Evolutionary conservation across 2,113 vertebrate species (phyloP), one percentile per base, ranked within the genome.

Genomic region (Xyrauchen texanus): DNA sequence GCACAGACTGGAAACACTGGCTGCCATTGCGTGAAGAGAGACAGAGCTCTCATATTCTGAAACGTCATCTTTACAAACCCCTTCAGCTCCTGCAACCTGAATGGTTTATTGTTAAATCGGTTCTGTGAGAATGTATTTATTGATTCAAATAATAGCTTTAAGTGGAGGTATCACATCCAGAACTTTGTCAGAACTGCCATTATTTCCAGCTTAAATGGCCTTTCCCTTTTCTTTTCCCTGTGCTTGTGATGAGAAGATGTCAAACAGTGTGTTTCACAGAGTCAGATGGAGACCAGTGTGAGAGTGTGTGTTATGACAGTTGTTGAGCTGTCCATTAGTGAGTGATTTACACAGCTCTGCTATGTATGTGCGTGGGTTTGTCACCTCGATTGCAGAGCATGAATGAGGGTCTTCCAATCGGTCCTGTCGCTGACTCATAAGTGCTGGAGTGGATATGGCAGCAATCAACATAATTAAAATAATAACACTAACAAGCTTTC

Each of bases 401-500:
- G 88, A 42, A 57, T 63, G 67, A 13, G 44, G 57, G 66, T 15
- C 12, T 15, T 86, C 76, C 87, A 85, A 85, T 86, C 57, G 55
- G 52, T 34, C 46, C 46, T 34, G 8, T 9, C 47, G 47, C 87
- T 88, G 88, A 85, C 87, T 88, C 83, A 82, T 87, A 53, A 74
- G 81, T 66, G 71, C 80, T 49, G 70, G 84, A 91, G 89, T 90
- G 88, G 87, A 82, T 87, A 87, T 81, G 71, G 88, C 85, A 57
- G 62, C 86, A 89, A 92, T 93, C 92, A 91, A 82, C 87, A 90
- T 91, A 90, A 92, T 92, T 91, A 89, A 91, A 91, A 91, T 91
- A 90, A 90, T 93, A 89, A 90, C 80, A 85, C 85, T 90, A 91
- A 92, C 89, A 86, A 90, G 90, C 82, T 87, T 88, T 86, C 73